These are phyloP conservation scores for Macroglossus sobrinus DNA, from an alignment of 2,113 vertebrate genomes.

Conservation along the genomic window DNA sequence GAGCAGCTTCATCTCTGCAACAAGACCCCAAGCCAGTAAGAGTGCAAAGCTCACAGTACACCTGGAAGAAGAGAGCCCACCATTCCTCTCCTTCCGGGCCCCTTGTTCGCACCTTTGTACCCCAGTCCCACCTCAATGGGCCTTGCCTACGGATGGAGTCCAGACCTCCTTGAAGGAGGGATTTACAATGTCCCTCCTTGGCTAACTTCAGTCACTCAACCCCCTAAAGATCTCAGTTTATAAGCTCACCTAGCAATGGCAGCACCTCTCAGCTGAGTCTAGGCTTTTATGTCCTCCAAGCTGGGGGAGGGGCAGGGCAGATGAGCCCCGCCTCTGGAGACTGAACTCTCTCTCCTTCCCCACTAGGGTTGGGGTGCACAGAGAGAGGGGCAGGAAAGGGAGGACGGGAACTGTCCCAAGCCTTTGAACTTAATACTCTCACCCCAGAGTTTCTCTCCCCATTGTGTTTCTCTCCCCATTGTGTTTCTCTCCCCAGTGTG, in stretches of 20 bases:
- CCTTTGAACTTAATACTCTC: neutral
- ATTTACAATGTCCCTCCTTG: neutral
- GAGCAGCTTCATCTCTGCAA: constrained; percentile 73
- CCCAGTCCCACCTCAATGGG: neutral
- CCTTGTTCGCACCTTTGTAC: neutral
- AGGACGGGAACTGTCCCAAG: neutral
- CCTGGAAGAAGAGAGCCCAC: neutral
- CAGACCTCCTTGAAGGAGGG: neutral
- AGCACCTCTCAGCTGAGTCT: neutral
- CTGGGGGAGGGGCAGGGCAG: neutral
- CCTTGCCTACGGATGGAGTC: neutral
- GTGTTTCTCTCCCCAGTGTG: neutral
- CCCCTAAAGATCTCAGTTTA: neutral
- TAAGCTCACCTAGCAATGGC: neutral
- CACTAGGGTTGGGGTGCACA: neutral
- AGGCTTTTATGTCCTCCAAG: constrained; percentile 47
- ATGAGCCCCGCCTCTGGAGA: neutral
- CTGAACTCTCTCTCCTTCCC: neutral
- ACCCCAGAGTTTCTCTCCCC: neutral
- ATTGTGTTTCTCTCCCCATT: neutral
- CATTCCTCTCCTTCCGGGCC: neutral
- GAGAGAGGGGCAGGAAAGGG: neutral
- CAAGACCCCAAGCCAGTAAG: neutral
- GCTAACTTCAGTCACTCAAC: neutral
- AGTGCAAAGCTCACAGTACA: neutral